Conservation (phyloP, 2,113 vertebrate genomes). For the Azemiops feae region DNA sequence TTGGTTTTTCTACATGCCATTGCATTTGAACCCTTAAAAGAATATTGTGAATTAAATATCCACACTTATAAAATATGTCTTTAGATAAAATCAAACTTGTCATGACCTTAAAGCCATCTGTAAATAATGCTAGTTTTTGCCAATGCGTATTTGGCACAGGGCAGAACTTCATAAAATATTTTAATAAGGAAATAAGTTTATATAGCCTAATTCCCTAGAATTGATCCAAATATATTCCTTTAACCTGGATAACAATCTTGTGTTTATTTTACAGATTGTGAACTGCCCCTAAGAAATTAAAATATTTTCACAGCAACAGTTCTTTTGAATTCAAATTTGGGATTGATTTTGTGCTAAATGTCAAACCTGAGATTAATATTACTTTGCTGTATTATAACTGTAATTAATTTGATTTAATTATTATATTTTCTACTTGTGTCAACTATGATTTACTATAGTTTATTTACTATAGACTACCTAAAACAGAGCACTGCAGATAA, state of each 20-base stretch:
- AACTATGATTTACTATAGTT: not conserved
- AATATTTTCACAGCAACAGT: not conserved
- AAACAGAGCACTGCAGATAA: not conserved
- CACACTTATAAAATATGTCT: not conserved
- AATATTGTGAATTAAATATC: not conserved
- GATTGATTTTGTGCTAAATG: not conserved
- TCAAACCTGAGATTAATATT: not conserved
- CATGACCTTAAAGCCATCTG: not conserved
- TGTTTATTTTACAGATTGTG: not conserved
- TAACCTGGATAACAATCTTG: not conserved
- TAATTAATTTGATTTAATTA: not conserved
- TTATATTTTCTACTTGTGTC: not conserved
- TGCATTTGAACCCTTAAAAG: not conserved
- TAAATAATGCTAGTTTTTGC: not conserved
- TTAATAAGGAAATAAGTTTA: not conserved
- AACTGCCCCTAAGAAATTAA: not conserved
- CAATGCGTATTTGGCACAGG: not conserved
- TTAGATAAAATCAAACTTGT: not conserved
- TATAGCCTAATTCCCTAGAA: not conserved
- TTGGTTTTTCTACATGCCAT: not conserved
- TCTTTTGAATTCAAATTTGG: not conserved
- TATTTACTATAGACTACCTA: not conserved
- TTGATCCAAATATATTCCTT: not conserved
- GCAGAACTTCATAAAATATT: not conserved
- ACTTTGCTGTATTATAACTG: not conserved